phyloP scores from a whole-genome alignment of 2,888 invertebrate species.

The Chloroclysta siterata region DNA sequence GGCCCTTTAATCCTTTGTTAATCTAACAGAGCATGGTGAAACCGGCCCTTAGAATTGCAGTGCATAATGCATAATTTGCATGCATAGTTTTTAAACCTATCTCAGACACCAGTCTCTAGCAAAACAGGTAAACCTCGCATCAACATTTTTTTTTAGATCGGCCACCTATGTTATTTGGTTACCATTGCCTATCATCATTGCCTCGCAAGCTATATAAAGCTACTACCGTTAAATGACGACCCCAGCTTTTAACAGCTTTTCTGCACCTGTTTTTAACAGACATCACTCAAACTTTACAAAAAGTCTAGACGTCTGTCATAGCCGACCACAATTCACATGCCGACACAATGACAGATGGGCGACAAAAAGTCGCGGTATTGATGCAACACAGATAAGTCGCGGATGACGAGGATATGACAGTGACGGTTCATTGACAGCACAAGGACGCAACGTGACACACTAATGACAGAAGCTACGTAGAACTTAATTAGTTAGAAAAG shows the following conservation, averaged over 20 bases:
- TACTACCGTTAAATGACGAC: background rate
- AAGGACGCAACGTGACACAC: constrained; percentile 8
- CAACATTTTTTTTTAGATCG: too few relatives aligned
- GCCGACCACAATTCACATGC: constrained; percentile 14
- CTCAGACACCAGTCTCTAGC: too few relatives aligned
- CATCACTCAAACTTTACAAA: constrained; percentile 19
- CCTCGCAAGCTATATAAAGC: background rate
- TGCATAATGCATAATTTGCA: too few relatives aligned
- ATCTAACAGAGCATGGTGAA: too few relatives aligned
- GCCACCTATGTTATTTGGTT: too few relatives aligned
- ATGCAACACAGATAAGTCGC: constrained; percentile 33
- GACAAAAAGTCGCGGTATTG: constrained; percentile 24
- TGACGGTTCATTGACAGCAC: constrained; percentile 20
- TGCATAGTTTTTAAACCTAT: too few relatives aligned
- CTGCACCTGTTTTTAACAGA: constrained; percentile 18
- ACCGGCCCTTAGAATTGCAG: too few relatives aligned
- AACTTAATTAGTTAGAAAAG: background rate
- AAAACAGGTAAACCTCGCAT: too few relatives aligned
- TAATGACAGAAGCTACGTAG: background rate
- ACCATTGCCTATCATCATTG: too few relatives aligned
- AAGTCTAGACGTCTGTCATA: constrained; percentile 17
- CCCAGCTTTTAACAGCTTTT: background rate
- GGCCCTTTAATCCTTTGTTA: too few relatives aligned
- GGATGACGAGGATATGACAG: constrained; percentile 25
- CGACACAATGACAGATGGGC: constrained; percentile 20